These are phyloP conservation scores for Agrochola circellaris DNA, from an alignment of 2,888 invertebrate species.

Conservation along the genomic window DNA sequence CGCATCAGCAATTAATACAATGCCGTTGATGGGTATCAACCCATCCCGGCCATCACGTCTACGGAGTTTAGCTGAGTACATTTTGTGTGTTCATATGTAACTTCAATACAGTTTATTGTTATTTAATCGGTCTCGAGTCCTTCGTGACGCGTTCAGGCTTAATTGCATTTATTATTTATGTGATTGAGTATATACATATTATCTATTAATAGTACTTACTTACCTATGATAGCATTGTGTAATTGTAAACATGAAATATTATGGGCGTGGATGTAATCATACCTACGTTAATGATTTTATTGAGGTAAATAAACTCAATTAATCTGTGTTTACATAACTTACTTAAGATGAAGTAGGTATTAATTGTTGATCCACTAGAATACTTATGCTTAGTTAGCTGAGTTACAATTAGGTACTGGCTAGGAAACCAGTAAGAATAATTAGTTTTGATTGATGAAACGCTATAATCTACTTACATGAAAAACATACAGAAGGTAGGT, in stretches of 20 bases:
- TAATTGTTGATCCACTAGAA: conserved; percentile 6
- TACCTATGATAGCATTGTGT: conserved; percentile 3
- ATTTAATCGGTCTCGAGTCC: conserved; percentile 1
- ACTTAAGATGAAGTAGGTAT: neutral
- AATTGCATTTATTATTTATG: conserved; percentile 11
- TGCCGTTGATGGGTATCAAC: neutral
- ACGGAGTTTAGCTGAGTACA: neutral
- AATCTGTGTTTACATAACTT: conserved; percentile 11
- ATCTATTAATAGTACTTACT: neutral
- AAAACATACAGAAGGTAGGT: too few relatives aligned
- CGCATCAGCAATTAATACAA: too few relatives aligned
- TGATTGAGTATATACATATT: neutral
- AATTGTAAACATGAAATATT: conserved; percentile 6
- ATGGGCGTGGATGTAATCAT: neutral
- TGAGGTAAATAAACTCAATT: conserved; percentile 29
- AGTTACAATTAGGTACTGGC: too few relatives aligned
- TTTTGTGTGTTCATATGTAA: neutral
- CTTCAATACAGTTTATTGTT: conserved; percentile 37
- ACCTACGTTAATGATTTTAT: neutral
- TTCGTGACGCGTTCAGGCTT: conserved; percentile 22
- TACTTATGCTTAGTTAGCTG: neutral
- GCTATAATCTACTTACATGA: too few relatives aligned
- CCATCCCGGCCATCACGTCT: neutral
- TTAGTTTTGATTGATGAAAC: too few relatives aligned
- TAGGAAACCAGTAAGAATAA: too few relatives aligned